Evolutionary conservation across 2,797 vertebrate species (phyloP).

Genomic region (Rousettus madagascariensis): DNA sequence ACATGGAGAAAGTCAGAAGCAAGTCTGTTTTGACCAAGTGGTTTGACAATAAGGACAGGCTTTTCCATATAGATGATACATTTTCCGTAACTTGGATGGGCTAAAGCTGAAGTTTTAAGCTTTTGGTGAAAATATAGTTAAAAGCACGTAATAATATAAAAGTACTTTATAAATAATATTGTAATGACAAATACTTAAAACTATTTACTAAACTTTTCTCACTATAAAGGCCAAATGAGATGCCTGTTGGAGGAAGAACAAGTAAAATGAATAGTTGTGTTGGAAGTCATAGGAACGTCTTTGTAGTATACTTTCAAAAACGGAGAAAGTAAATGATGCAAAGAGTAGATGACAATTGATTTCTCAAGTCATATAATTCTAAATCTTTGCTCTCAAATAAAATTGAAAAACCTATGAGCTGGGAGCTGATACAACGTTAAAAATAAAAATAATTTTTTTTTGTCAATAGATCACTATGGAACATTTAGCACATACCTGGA

Average conservation of each 20-base stretch:
- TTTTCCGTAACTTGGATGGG: background rate
- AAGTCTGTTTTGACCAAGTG: background rate
- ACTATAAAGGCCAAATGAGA: constrained; percentile 18
- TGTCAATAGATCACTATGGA: background rate
- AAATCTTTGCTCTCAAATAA: constrained; percentile 48
- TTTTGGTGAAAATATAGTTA: constrained; percentile 36
- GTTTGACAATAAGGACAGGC: background rate
- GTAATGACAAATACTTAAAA: background rate
- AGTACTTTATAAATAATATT: background rate
- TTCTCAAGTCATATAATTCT: background rate
- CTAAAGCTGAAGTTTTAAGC: constrained; percentile 25
- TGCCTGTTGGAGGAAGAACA: background rate
- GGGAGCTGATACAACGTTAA: background rate
- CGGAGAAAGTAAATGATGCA: constrained; percentile 48
- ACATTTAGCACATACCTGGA: constrained; percentile 17
- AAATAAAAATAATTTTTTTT: background rate
- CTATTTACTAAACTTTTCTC: background rate
- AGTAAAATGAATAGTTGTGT: background rate
- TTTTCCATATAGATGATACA: background rate
- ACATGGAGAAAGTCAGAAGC: background rate
- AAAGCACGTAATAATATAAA: constrained; percentile 34
- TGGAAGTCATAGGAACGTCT: background rate
- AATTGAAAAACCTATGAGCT: background rate
- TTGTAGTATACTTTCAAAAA: constrained; percentile 3
- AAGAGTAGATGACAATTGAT: background rate